Conservation (phyloP, 2,888 invertebrate genomes). For the Drosophila incognita region DNA sequence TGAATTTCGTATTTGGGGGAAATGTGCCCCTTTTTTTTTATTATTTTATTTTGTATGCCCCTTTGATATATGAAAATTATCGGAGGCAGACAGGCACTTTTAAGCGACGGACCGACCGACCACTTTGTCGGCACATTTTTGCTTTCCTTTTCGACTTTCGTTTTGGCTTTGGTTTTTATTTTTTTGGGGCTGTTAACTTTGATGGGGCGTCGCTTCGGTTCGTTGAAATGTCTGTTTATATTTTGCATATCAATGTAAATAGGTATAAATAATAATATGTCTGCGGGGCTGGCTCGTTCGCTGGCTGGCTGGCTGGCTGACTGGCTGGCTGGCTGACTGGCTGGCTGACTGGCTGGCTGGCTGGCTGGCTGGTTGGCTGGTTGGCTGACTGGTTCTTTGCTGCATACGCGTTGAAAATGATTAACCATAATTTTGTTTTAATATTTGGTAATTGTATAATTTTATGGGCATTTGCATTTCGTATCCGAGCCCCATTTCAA, state of each 20-base stretch:
- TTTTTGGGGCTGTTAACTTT: constrained; percentile 52
- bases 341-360: too few species aligned
- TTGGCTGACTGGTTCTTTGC: neutral
- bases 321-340: neutral
- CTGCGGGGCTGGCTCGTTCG: neutral
- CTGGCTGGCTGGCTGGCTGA: neutral
- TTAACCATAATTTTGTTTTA: constrained; percentile 75
- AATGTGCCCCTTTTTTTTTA: constrained; percentile 68
- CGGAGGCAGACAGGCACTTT: constrained; percentile 32
- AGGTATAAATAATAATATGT: constrained; percentile 40
- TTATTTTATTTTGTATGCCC: constrained; percentile 41
- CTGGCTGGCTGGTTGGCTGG: too few species aligned
- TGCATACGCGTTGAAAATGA: constrained; percentile 64
- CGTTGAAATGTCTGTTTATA: constrained; percentile 56
- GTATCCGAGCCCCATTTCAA: constrained; percentile 17
- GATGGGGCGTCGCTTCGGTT: constrained; percentile 47
- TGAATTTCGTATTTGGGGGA: constrained; percentile 48
- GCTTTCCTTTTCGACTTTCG: constrained; percentile 62
- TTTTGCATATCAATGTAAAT: constrained; percentile 69
- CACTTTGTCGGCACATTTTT: constrained; percentile 75
- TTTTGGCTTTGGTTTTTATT: constrained; percentile 33
- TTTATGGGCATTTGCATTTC: constrained; percentile 71
- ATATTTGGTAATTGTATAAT: constrained; percentile 81
- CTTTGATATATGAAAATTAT: constrained; percentile 78
- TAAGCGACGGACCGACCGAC: constrained; percentile 31